Evolutionary conservation across 2,113 vertebrate genomes (phyloP).

Genomic region (Labrus mixtus): DNA sequence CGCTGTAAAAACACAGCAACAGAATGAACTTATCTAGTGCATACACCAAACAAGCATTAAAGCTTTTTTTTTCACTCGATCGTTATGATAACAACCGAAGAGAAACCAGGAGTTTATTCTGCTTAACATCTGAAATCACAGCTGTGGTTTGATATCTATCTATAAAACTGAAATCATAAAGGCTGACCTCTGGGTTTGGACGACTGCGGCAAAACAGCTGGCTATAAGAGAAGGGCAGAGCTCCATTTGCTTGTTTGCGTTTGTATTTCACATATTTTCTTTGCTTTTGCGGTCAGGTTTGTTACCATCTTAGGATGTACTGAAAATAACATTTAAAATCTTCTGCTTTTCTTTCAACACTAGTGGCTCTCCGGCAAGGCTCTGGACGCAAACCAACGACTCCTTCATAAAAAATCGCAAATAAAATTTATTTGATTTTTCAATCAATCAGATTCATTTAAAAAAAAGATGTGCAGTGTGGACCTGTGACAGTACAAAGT

Average conservation of each 20-base stretch:
- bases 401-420: too few relatives aligned
- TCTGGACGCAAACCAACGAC: too few relatives aligned
- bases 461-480: too few relatives aligned
- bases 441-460: too few relatives aligned
- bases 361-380: too few relatives aligned
- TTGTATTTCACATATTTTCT: not conserved
- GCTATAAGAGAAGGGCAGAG: not conserved
- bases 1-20: conserved; percentile 6
- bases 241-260: not conserved
- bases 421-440: too few relatives aligned
- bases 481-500: too few relatives aligned
- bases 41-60: conserved; percentile 31
- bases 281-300: not conserved
- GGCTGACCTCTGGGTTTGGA: not conserved
- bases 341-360: too few relatives aligned
- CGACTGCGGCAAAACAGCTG: not conserved
- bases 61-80: conserved; percentile 49
- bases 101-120: conserved; percentile 16
- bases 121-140: conserved; percentile 18
- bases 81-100: conserved; percentile 27
- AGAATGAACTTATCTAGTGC: conserved; percentile 38
- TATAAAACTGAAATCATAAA: not conserved
- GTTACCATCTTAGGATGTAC: too few relatives aligned
- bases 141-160: conserved; percentile 11
- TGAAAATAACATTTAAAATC: too few relatives aligned